These are phyloP conservation scores for Poecilus cupreus DNA, from an alignment of 2,888 invertebrate genomes.

Conservation along the genomic window DNA sequence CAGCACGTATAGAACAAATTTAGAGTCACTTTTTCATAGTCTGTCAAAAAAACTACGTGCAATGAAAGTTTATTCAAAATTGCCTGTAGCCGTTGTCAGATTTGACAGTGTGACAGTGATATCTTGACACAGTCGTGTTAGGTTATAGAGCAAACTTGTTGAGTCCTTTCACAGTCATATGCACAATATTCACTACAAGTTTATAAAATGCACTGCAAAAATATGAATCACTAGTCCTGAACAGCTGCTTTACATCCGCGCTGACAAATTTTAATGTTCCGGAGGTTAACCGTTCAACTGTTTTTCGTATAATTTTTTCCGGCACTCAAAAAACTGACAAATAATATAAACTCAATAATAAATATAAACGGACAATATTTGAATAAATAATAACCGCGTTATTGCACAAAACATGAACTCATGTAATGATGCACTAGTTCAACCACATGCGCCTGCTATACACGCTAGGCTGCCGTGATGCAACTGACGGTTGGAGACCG, in stretches of 20 bases:
- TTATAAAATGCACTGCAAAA: background rate
- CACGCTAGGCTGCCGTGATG: constrained; percentile 49
- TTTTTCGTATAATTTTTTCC: background rate
- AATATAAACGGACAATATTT: constrained; percentile 56
- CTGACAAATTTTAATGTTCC: background rate
- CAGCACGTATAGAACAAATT: constrained; percentile 20
- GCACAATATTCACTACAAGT: constrained; percentile 34
- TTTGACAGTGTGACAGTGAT: background rate
- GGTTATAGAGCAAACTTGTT: constrained; percentile 20
- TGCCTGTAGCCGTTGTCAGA: constrained; percentile 3
- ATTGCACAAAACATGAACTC: constrained; percentile 55
- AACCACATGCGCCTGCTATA: constrained; percentile 57
- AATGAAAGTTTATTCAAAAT: constrained; percentile 1
- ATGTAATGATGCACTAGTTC: constrained; percentile 49
- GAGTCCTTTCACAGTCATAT: constrained; percentile 37
- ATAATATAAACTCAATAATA: constrained; percentile 1
- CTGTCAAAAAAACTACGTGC: background rate
- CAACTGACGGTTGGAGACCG: constrained; percentile 59
- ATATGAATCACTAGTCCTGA: constrained; percentile 3
- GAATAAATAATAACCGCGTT: constrained; percentile 56
- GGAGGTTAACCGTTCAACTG: constrained; percentile 26
- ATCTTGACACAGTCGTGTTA: constrained; percentile 24
- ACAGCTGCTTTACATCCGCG: constrained; percentile 54
- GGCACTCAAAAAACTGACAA: background rate
- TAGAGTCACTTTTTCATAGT: constrained; percentile 7